These are phyloP conservation scores for Brachyptera risi DNA, from an alignment of 2,888 invertebrate genomes.

Conservation along the genomic window DNA sequence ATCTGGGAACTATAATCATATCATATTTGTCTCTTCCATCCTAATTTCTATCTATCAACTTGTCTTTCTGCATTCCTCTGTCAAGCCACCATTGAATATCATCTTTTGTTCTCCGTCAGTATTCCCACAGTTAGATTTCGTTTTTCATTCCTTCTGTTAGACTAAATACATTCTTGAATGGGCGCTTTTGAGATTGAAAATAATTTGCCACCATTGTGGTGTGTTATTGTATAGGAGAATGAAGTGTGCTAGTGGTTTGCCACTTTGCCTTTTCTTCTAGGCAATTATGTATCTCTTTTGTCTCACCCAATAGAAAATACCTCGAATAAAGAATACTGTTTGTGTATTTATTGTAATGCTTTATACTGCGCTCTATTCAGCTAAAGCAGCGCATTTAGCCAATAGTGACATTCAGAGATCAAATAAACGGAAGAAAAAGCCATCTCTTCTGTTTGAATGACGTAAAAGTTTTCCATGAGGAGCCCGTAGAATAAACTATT, in stretches of 20 bases:
- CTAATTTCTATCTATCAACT: too few relatives aligned
- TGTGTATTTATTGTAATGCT: slow-evolving; percentile 29
- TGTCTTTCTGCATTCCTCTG: neutral
- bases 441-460: slow-evolving; percentile 23
- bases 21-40: too few relatives aligned
- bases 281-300: slow-evolving; percentile 26
- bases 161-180: slow-evolving; percentile 24
- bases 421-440: slow-evolving; percentile 29
- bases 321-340: slow-evolving; percentile 24
- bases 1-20: too few relatives aligned
- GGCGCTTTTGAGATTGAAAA: slow-evolving; percentile 27
- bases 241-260: slow-evolving; percentile 9
- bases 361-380: neutral
- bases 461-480: slow-evolving; percentile 28
- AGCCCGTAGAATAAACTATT: slow-evolving; percentile 19
- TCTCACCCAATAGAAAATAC: slow-evolving; percentile 18
- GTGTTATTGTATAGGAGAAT: slow-evolving; percentile 25
- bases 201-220: slow-evolving; percentile 27
- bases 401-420: neutral
- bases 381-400: neutral
- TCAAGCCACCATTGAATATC: neutral
- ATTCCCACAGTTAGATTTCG: slow-evolving; percentile 3
- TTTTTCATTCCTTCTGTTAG: neutral
- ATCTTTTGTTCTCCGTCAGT: slow-evolving; percentile 10
- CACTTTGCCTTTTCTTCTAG: slow-evolving; percentile 28